phyloP scores from a whole-genome alignment of 2,888 invertebrate species.

The Hanleya hanleyi region DNA sequence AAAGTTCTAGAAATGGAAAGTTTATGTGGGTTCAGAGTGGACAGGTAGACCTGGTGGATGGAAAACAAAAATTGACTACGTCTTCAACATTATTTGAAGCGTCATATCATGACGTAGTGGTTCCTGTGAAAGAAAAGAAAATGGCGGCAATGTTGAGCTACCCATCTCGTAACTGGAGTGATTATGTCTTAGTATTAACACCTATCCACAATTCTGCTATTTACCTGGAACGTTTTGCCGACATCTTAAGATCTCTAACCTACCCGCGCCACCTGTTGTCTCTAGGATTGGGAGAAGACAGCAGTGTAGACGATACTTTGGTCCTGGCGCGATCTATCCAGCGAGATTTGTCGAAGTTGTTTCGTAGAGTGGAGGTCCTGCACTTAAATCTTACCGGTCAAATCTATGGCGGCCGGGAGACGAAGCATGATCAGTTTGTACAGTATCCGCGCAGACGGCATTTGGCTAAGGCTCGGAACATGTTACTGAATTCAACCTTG shows the following conservation, averaged over 20 bases:
- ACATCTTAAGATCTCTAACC: neutral
- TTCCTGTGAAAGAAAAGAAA: neutral
- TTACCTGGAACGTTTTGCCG: neutral
- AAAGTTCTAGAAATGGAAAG: no score
- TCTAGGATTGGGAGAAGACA: neutral
- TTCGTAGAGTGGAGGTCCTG: neutral
- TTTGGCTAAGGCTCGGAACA: constrained; percentile 38
- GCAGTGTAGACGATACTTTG: neutral
- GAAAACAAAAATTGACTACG: no score
- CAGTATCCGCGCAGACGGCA: constrained; percentile 13
- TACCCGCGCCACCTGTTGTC: neutral
- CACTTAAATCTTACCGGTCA: neutral
- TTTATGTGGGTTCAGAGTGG: no score
- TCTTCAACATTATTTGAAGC: no score
- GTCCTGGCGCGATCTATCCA: neutral
- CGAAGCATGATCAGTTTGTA: constrained; percentile 33
- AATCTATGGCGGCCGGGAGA: constrained; percentile 48
- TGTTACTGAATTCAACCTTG: constrained; percentile 35
- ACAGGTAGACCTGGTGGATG: no score
- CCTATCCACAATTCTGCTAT: neutral
- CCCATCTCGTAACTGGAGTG: neutral
- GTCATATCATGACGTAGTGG: neutral
- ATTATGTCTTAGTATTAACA: neutral
- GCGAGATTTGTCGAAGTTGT: neutral
- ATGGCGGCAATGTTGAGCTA: neutral